Evolutionary conservation across 2,797 vertebrate species (phyloP).

Genomic region (Urophycis tenuis): DNA sequence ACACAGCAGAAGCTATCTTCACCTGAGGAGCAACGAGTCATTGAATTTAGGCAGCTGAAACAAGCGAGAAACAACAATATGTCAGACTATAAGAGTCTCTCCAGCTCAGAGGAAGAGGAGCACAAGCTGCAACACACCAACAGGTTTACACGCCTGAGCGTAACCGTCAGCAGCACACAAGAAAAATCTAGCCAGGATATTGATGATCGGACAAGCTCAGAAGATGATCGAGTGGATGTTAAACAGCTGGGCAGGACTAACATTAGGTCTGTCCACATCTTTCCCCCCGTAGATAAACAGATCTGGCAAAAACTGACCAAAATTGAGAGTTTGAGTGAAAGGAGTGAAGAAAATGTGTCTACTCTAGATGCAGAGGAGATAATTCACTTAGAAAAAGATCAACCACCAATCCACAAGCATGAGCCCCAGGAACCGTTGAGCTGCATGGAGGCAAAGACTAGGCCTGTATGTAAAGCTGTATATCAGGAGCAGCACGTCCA

Average conservation of each 20-base stretch:
- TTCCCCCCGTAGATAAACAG: background rate
- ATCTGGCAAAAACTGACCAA: background rate
- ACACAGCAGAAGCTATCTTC: background rate
- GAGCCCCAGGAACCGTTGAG: background rate
- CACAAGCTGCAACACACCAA: background rate
- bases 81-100: conserved; percentile 4
- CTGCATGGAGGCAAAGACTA: background rate
- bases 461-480: background rate
- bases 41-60: conserved; percentile 13
- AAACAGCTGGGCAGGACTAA: background rate
- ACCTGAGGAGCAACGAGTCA: conserved; percentile 13
- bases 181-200: background rate
- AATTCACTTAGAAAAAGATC: background rate
- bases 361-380: background rate
- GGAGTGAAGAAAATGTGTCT: background rate
- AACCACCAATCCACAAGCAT: background rate
- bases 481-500: conserved; percentile 18
- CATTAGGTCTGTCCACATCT: background rate
- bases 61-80: conserved; percentile 5
- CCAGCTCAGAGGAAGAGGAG: background rate
- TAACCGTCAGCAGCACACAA: background rate
- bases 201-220: background rate
- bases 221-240: background rate
- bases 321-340: background rate
- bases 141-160: background rate